Conservation (phyloP, 1,140 invertebrate genomes). For the Drosophila ambigua region DNA sequence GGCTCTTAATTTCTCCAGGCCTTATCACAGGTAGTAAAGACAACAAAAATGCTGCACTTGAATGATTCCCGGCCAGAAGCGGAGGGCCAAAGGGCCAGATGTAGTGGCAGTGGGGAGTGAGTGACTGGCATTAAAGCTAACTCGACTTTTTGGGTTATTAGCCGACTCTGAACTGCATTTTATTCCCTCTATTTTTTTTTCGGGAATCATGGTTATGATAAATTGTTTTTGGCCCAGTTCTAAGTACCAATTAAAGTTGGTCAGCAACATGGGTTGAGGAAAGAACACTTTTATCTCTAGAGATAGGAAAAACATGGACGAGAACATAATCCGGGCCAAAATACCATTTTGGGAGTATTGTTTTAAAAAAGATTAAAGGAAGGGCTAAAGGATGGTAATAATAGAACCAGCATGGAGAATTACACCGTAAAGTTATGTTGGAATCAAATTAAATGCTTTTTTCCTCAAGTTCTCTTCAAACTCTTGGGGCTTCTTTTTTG, state of each 20-base stretch:
- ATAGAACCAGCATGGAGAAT: constrained; percentile 13
- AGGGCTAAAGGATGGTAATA: not conserved
- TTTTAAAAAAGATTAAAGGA: constrained; percentile 12
- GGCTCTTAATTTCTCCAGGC: constrained; percentile 44
- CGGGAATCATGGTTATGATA: constrained; percentile 69
- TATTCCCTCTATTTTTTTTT: constrained; percentile 16
- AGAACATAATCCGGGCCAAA: constrained; percentile 31
- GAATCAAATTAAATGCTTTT: no score
- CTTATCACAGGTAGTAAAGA: constrained; percentile 76
- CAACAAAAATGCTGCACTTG: constrained; percentile 66
- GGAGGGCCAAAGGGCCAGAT: not conserved
- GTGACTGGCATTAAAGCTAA: constrained; percentile 40
- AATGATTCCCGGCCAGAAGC: constrained; percentile 50
- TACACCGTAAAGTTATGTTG: no score
- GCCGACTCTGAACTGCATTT: constrained; percentile 49
- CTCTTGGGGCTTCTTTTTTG: no score
- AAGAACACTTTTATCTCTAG: constrained; percentile 26
- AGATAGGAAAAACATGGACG: constrained; percentile 34
- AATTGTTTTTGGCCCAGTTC: constrained; percentile 65
- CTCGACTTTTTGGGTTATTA: constrained; percentile 63
- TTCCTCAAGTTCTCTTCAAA: no score
- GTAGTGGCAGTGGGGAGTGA: not conserved
- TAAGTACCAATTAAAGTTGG: constrained; percentile 70
- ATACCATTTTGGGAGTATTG: constrained; percentile 31
- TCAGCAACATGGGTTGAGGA: constrained; percentile 40